phyloP scores from a whole-genome alignment of 2,888 invertebrate species.

The Eristalis tenax region DNA sequence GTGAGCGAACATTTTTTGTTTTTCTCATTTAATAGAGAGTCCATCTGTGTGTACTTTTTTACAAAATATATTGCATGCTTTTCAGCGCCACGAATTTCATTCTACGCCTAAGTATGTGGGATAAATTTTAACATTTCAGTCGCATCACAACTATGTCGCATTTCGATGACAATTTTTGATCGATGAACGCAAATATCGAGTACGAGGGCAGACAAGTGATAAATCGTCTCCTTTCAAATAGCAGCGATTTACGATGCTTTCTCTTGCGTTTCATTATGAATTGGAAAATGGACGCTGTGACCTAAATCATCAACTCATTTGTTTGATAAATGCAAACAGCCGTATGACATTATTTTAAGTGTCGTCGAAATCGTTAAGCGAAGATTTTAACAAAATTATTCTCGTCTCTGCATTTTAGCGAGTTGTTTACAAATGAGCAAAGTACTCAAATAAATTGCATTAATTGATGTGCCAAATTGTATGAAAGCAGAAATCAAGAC shows the following conservation, averaged over 20 bases:
- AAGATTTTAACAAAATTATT: not conserved
- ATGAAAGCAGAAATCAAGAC: too few relatives aligned
- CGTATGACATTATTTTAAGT: not conserved
- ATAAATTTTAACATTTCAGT: not conserved
- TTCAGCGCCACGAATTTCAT: not conserved
- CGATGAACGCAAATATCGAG: not conserved
- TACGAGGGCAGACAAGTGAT: not conserved
- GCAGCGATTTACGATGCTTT: not conserved
- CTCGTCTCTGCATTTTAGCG: too few relatives aligned
- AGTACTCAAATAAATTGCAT: too few relatives aligned
- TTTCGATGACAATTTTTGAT: not conserved
- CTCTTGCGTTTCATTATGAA: not conserved
- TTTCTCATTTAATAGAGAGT: not conserved
- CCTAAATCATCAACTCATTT: not conserved
- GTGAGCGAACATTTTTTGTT: constrained; percentile 74
- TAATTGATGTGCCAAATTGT: too few relatives aligned
- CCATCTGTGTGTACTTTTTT: not conserved
- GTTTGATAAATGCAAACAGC: not conserved
- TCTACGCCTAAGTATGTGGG: constrained; percentile 14
- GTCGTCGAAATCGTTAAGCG: not conserved
- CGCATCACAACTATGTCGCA: not conserved
- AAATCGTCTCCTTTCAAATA: not conserved
- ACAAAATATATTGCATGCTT: constrained; percentile 21
- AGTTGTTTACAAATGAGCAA: too few relatives aligned
- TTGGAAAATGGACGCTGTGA: not conserved